These are phyloP conservation scores for Chamaedrilus cognettii DNA, from an alignment of 2,888 invertebrate genomes.

Conservation along the genomic window DNA sequence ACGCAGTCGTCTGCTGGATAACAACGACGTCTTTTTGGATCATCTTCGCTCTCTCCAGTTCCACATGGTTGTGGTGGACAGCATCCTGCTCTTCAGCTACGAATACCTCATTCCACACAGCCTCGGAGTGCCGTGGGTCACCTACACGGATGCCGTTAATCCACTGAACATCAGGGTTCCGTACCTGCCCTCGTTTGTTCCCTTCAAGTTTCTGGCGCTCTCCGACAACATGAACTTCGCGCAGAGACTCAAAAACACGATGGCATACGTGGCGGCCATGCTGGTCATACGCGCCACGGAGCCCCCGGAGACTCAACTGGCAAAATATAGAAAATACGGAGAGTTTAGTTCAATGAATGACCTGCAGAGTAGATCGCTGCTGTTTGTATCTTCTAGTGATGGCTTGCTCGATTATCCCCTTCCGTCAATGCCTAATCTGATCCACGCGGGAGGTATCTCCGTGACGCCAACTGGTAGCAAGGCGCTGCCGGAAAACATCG, in stretches of 20 bases:
- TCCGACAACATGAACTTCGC: constrained; percentile 14
- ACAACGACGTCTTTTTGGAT: constrained; percentile 19
- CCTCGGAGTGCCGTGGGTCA: constrained; percentile 13
- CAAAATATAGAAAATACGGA: constrained; percentile 14
- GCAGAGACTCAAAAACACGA: constrained; percentile 11
- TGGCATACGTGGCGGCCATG: background rate
- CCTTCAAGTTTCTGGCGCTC: background rate
- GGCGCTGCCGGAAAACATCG: constrained; percentile 6
- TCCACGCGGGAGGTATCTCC: constrained; percentile 22
- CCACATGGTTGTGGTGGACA: constrained; percentile 14
- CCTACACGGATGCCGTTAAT: constrained; percentile 6
- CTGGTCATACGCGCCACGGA: background rate
- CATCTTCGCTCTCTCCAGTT: constrained; percentile 4
- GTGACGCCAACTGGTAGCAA: constrained; percentile 6
- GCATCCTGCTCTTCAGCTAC: constrained; percentile 4
- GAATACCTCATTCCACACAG: constrained; percentile 17
- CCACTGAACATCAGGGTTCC: constrained; percentile 17
- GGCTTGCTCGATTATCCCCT: constrained; percentile 6
- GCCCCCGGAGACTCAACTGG: constrained; percentile 6
- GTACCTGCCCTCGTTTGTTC: constrained; percentile 16
- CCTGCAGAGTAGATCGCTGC: constrained; percentile 12
- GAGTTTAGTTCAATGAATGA: constrained; percentile 16
- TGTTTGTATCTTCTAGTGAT: constrained; percentile 19
- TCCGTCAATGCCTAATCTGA: constrained; percentile 20
- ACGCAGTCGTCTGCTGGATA: background rate